phyloP scores from a whole-genome alignment of 2,797 vertebrate genomes.

The Xiphophorus birchmanni region DNA sequence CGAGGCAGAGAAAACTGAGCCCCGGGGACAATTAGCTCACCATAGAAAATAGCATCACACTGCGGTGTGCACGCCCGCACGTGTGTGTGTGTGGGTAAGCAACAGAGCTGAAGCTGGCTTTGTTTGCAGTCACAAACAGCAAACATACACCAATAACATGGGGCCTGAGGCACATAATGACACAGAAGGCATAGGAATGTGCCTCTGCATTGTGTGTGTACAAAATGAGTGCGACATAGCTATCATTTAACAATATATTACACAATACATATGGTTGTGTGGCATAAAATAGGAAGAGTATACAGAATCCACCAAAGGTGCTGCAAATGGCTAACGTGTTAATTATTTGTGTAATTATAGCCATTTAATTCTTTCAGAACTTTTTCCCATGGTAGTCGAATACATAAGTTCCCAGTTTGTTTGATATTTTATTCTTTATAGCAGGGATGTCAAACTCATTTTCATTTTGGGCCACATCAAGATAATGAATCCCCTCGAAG shows the following conservation, averaged over 20 bases:
- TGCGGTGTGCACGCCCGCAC: constrained; percentile 33
- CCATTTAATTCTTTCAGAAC: not conserved
- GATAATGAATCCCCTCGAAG: no score
- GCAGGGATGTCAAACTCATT: not conserved
- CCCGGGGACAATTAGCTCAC: constrained; percentile 79
- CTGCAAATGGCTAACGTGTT: not conserved
- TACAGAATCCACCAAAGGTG: not conserved
- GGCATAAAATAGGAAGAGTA: not conserved
- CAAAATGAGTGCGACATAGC: constrained; percentile 1
- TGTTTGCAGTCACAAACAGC: constrained; percentile 62
- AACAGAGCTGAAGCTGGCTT: constrained; percentile 58
- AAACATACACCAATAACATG: constrained; percentile 35
- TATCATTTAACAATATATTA: constrained; percentile 2
- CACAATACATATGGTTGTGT: constrained; percentile 7
- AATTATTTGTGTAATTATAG: not conserved
- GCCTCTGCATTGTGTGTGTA: constrained; percentile 1
- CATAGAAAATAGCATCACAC: constrained; percentile 78
- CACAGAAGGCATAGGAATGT: constrained; percentile 31
- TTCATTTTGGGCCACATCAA: no score
- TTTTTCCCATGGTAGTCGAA: not conserved
- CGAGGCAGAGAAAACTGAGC: constrained; percentile 58
- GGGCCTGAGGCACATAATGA: constrained; percentile 38
- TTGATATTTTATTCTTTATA: constrained; percentile 1
- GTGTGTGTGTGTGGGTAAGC: constrained; percentile 26
- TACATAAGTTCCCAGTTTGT: not conserved